A percentile compares a stretch with the other conserved stretches of the same genome.
Evolutionary conservation across 2,888 invertebrate species (phyloP).

Genomic region (Epistrophe grossulariae): DNA sequence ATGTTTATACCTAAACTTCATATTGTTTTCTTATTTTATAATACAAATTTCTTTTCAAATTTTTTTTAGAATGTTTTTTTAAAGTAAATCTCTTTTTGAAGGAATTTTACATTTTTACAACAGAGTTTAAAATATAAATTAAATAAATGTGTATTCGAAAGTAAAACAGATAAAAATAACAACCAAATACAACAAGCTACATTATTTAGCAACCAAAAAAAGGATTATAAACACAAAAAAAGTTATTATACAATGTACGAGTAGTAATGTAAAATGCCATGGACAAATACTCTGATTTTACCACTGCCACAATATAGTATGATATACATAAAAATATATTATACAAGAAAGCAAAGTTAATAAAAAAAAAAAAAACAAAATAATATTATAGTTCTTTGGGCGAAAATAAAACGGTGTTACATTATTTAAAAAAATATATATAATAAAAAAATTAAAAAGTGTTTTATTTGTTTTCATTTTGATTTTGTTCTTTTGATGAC

Average conservation of each 20-base stretch:
- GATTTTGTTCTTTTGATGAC: too few species aligned
- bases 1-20: constrained; percentile 25
- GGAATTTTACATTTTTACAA: constrained; percentile 63
- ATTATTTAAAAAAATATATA: constrained; percentile 83
- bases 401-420: constrained; percentile 84
- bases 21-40: not conserved
- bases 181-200: constrained; percentile 67
- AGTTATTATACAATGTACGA: constrained; percentile 75
- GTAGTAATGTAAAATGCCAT: constrained; percentile 78
- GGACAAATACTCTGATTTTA: constrained; percentile 80
- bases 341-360: constrained; percentile 77
- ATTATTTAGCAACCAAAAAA: constrained; percentile 62
- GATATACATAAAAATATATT: constrained; percentile 75
- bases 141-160: constrained; percentile 63
- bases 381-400: constrained; percentile 83
- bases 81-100: constrained; percentile 51
- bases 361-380: constrained; percentile 75
- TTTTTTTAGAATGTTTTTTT: not conserved
- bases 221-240: constrained; percentile 50
- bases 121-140: constrained; percentile 21
- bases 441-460: constrained; percentile 77
- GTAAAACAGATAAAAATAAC: constrained; percentile 63
- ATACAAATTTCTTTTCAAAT: constrained; percentile 6
- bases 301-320: constrained; percentile 79
- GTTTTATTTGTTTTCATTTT: constrained; percentile 41